Conservation (phyloP, 2,113 vertebrate species). For the Xenus cinereus region DNA sequence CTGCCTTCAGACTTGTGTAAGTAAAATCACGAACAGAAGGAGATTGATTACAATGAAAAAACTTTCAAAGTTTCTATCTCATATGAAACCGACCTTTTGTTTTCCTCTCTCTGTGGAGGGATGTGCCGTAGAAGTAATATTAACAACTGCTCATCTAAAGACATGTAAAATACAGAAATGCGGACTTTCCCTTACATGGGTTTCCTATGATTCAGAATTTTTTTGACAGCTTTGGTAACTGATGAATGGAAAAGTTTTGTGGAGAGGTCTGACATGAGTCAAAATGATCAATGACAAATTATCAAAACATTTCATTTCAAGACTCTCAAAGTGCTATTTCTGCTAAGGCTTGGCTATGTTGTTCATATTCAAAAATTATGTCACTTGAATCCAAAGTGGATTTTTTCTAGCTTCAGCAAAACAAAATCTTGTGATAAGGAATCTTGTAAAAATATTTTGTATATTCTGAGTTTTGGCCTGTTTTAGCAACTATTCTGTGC, state of each 20-base stretch:
- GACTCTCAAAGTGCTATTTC: not conserved
- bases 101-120: not conserved
- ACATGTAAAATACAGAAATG: not conserved
- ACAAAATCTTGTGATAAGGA: not conserved
- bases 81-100: not conserved
- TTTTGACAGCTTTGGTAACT: not conserved
- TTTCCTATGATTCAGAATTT: not conserved
- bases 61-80: not conserved
- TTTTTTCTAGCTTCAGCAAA: not conserved
- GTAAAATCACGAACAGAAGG: not conserved
- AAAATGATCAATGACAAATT: not conserved
- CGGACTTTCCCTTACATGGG: not conserved
- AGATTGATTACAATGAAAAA: not conserved
- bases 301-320: not conserved
- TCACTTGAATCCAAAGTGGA: not conserved
- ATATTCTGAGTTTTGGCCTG: not conserved
- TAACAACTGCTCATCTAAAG: not conserved
- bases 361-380: not conserved
- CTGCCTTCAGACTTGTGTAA: not conserved
- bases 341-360: not conserved
- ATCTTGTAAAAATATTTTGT: not conserved
- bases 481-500: not conserved
- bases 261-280: not conserved
- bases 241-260: not conserved
- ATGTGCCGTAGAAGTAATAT: not conserved